Percentiles rank a stretch among this genome's conserved stretches.
Conservation (phyloP, 2,888 invertebrate species). For the Cantharis rustica region DNA sequence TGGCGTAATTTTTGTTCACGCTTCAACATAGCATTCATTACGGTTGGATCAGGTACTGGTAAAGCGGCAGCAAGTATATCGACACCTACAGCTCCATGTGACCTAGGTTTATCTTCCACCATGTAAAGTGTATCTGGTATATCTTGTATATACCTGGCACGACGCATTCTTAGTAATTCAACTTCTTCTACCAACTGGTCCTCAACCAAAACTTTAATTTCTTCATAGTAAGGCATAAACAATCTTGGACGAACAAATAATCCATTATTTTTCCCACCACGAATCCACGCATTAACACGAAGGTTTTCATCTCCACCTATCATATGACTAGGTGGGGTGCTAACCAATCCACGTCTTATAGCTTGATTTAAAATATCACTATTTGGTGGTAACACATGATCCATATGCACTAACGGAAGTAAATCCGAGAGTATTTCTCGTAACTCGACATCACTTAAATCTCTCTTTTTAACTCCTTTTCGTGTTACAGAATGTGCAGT, state of each 20-base stretch:
- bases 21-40: conserved; percentile 79
- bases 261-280: conserved; percentile 73
- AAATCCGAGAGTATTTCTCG: conserved; percentile 84
- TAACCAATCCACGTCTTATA: conserved; percentile 75
- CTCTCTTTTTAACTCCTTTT: conserved; percentile 81
- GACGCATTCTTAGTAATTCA: conserved; percentile 67
- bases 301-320: conserved; percentile 76
- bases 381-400: conserved; percentile 87
- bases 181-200: conserved; percentile 82
- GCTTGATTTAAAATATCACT: conserved; percentile 75
- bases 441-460: conserved; percentile 83
- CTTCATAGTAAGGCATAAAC: conserved; percentile 94
- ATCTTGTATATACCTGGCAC: conserved; percentile 71
- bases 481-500: conserved; percentile 91
- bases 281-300: conserved; percentile 79
- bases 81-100: conserved; percentile 59
- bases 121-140: conserved; percentile 95
- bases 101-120: conserved; percentile 68
- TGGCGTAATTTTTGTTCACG: conserved; percentile 83
- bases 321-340: conserved; percentile 84
- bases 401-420: conserved; percentile 82
- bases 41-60: conserved; percentile 78
- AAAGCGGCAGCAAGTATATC: conserved; percentile 69
- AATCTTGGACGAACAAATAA: conserved; percentile 83
- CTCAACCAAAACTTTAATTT: conserved; percentile 86